phyloP scores from a whole-genome alignment of 2,797 vertebrate species.

The Vespertilio murinus region DNA sequence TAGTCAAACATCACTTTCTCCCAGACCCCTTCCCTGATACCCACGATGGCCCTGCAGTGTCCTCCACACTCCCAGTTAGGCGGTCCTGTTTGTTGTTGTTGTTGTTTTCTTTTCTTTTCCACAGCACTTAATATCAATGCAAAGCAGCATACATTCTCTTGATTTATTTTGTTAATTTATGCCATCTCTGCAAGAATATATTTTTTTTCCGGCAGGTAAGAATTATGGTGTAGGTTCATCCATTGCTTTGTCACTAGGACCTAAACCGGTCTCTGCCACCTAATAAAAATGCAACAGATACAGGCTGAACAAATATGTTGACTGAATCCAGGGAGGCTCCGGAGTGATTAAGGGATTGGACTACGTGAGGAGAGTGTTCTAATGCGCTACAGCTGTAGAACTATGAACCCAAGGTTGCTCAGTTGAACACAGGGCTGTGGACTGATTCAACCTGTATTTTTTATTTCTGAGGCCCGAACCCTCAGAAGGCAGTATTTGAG shows the following conservation, averaged over 20 bases:
- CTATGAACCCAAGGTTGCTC: too few species aligned
- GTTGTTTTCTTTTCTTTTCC: background rate
- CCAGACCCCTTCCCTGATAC: background rate
- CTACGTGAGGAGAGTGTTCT: background rate
- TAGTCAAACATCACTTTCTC: background rate
- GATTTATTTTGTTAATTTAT: background rate
- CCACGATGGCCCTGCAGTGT: background rate
- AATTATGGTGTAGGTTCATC: background rate
- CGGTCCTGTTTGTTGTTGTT: background rate
- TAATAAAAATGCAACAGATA: background rate
- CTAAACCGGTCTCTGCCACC: background rate
- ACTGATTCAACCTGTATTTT: background rate
- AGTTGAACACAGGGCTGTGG: background rate
- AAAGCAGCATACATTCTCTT: background rate
- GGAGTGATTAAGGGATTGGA: background rate
- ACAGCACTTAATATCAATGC: background rate
- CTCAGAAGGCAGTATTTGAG: background rate
- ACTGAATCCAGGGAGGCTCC: background rate
- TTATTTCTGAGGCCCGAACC: background rate
- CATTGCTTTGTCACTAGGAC: background rate
- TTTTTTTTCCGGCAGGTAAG: background rate
- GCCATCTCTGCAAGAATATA: background rate
- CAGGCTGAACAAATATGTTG: background rate
- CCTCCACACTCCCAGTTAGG: background rate
- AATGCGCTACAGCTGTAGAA: background rate